Evolutionary conservation across 2,888 invertebrate species (phyloP), one percentile per base, ranked within the genome.

Genomic region (Pollenia labialis): DNA sequence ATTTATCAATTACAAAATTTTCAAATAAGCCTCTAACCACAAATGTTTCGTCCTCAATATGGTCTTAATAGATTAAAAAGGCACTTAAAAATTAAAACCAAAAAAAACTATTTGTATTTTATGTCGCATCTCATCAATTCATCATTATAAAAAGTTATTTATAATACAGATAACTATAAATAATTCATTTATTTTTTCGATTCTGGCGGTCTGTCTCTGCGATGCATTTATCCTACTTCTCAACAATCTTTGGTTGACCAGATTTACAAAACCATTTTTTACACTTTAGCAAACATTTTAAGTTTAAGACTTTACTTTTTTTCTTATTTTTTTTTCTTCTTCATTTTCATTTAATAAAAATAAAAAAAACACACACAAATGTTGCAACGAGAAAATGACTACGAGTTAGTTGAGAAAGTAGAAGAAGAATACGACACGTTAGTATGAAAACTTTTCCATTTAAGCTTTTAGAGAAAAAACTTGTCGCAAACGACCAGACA

Each of bases 261-360:
- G 83, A 84, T 81, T 86, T 74, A 68, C 80, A 81, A 76, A 83
- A 83, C 80, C 83, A 81, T 77, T 84, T 87, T 84, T 87, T 83
- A 84, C 87, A 87, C 87, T 87, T 87, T 86, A 81, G 80, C 86
- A 83, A 83, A 76, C 80, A 86, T 81, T 87, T 81, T 68, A 58
- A 56, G 46, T 58, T 75, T 6, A 23, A 9, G 23, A 23, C 52
- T 60, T 75, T 42, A n/a, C 40, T 46, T 42, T 42, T 40, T 40
- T n/a, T 84, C 56, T 44, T 56, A 18, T 56, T 72, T 64, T 62
- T 40, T 48, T 75, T 16, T 54, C 50, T 69, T 77, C 44, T 44
- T 64, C 18, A 52, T 58, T 79, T 60, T 50, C 12, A 79, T 48
- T 79, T 50, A 23, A 48, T 1, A n/a, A 44, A 71, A 44, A 64